phyloP scores from a whole-genome alignment of 2,797 vertebrate species.

The Heliangelus exortis region DNA sequence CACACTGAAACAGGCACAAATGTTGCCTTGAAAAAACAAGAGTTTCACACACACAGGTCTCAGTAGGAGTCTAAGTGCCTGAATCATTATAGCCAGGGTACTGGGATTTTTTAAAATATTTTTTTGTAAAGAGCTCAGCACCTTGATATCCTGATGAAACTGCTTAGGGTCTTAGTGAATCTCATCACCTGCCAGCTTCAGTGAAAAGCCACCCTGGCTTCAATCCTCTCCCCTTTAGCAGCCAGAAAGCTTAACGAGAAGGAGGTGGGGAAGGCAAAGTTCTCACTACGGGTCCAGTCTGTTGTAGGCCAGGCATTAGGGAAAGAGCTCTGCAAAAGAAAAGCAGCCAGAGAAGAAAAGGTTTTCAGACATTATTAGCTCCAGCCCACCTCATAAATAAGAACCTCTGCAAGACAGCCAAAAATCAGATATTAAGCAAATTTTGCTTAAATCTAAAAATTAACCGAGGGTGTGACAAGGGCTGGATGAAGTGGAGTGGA shows the following conservation, averaged over 20 bases:
- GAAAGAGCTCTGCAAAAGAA: background rate
- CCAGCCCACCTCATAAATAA: background rate
- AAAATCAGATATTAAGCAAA: background rate
- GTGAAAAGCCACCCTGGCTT: background rate
- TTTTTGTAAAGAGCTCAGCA: background rate
- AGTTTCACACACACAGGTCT: rapidly evolving
- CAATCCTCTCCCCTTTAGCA: background rate
- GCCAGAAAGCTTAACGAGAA: background rate
- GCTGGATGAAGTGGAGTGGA: rapidly evolving
- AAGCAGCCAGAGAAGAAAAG: background rate
- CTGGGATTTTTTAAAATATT: background rate
- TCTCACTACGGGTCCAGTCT: rapidly evolving
- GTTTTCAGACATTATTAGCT: background rate
- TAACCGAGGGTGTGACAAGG: background rate
- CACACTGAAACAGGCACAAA: background rate
- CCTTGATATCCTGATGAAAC: background rate
- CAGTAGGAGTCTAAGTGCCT: background rate
- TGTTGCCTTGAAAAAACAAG: background rate
- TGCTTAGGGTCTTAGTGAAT: background rate
- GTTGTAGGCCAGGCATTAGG: rapidly evolving
- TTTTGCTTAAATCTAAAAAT: background rate
- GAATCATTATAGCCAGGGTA: background rate
- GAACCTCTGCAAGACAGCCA: background rate
- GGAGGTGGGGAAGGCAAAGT: background rate
- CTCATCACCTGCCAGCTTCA: background rate